A percentile compares a stretch with the other conserved stretches of the same genome.
Evolutionary conservation across 1,140 invertebrate species (phyloP).

Genomic region (Radopholus similis): DNA sequence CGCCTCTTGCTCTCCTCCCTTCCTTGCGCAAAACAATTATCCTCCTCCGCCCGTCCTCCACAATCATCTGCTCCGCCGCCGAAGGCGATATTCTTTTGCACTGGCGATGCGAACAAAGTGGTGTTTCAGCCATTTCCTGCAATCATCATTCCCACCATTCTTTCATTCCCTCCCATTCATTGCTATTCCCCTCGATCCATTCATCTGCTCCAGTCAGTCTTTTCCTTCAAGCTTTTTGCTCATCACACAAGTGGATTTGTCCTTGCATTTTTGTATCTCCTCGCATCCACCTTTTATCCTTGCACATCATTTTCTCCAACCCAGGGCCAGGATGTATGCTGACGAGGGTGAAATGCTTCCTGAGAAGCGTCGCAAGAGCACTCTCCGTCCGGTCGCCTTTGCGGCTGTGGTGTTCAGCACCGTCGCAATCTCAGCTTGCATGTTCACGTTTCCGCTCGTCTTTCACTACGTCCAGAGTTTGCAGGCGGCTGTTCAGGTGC

Average conservation of each 20-base stretch:
- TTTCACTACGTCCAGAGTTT: slow-evolving; percentile 59
- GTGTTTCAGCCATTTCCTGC: slow-evolving; percentile 16
- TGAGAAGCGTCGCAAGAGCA: slow-evolving; percentile 24
- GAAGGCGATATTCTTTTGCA: neutral
- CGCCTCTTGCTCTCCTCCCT: neutral
- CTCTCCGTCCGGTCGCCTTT: slow-evolving; percentile 52
- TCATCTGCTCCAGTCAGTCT: neutral
- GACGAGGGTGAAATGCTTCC: neutral
- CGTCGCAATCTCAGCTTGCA: slow-evolving; percentile 58
- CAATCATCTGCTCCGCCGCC: neutral
- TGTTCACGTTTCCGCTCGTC: slow-evolving; percentile 57
- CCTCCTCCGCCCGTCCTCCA: neutral
- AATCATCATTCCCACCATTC: slow-evolving; percentile 1
- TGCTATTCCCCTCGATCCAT: neutral
- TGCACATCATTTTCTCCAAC: no score
- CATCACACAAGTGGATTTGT: neutral
- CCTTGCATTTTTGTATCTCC: neutral
- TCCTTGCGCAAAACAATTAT: slow-evolving; percentile 4
- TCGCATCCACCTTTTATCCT: no score
- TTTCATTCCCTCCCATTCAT: neutral
- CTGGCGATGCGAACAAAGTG: slow-evolving; percentile 9
- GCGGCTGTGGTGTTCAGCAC: slow-evolving; percentile 58
- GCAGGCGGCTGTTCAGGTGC: slow-evolving; percentile 55
- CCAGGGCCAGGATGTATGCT: no score
- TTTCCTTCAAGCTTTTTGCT: neutral